A percentile compares a stretch with the other conserved stretches of the same genome.
These are phyloP conservation scores for Zootoca vivipara DNA, from an alignment of 2,113 vertebrate genomes.

Conservation along the genomic window DNA sequence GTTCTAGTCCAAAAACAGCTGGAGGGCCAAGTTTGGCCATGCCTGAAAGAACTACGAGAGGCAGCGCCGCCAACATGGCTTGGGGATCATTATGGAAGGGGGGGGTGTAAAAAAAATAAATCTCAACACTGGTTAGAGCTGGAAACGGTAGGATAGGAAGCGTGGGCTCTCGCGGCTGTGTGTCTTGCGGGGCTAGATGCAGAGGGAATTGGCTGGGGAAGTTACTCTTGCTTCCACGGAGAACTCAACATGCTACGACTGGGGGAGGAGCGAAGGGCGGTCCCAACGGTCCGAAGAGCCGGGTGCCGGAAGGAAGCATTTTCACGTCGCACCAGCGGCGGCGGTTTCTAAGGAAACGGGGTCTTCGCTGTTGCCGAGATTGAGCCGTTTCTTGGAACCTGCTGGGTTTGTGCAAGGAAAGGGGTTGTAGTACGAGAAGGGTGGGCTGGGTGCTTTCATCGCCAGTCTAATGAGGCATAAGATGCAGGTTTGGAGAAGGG, in stretches of 20 bases:
- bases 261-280: not conserved
- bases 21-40: too few relatives aligned
- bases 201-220: too few relatives aligned
- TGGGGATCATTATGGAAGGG: not conserved
- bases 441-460: not conserved
- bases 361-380: too few relatives aligned
- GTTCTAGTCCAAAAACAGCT: too few relatives aligned
- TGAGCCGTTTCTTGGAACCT: not conserved
- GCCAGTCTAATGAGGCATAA: not conserved
- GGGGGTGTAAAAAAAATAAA: too few relatives aligned
- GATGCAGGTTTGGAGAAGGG: not conserved
- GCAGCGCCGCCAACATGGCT: not conserved
- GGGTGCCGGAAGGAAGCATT: not conserved
- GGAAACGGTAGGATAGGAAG: not conserved
- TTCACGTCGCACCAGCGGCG: not conserved
- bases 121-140: not conserved
- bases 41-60: not conserved
- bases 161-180: too few relatives aligned
- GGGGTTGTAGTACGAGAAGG: not conserved
- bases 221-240: too few relatives aligned
- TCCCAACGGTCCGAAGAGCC: not conserved
- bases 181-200: not conserved
- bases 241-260: not conserved
- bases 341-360: slow-evolving; percentile 13
- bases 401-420: not conserved